Percentiles rank a stretch among this genome's conserved stretches.
Conservation (phyloP, 1,140 invertebrate species). For the Gyrodactylus salaris region DNA sequence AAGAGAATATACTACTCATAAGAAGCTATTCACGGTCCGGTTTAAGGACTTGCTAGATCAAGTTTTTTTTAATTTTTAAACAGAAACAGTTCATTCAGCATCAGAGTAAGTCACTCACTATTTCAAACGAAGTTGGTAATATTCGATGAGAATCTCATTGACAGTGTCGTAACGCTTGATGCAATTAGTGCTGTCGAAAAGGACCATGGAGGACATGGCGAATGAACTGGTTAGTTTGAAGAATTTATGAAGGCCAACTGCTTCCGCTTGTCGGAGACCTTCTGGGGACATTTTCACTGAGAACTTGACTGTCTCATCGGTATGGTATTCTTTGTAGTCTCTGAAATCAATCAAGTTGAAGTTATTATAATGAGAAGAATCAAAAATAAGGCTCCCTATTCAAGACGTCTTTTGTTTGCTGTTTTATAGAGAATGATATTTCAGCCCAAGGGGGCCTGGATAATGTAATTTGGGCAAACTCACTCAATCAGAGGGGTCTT, state of each 20-base stretch:
- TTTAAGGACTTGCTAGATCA: too few species aligned
- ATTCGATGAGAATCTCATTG: conserved; percentile 46
- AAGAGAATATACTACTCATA: too few species aligned
- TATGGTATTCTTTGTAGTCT: conserved; percentile 56
- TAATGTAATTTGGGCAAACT: too few species aligned
- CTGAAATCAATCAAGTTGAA: too few species aligned
- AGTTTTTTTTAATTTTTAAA: too few species aligned
- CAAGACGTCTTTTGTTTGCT: too few species aligned
- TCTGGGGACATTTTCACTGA: conserved; percentile 25
- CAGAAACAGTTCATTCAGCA: not conserved
- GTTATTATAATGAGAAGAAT: conserved; percentile 13
- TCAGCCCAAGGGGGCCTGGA: too few species aligned
- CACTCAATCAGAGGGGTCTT: conserved; percentile 36
- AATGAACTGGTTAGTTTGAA: conserved; percentile 60
- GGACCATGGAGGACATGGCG: conserved; percentile 27
- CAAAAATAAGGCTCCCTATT: too few species aligned
- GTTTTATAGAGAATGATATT: too few species aligned
- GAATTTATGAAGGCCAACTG: conserved; percentile 57
- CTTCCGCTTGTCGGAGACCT: conserved; percentile 37
- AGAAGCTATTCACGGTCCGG: too few species aligned
- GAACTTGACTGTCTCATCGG: conserved; percentile 67
- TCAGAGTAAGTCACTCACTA: conserved; percentile 16
- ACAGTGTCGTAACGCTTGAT: conserved; percentile 42
- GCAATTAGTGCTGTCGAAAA: conserved; percentile 58
- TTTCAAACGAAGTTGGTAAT: conserved; percentile 42